These are phyloP conservation scores for Ia io DNA, from an alignment of 2,113 vertebrate species.

Conservation along the genomic window DNA sequence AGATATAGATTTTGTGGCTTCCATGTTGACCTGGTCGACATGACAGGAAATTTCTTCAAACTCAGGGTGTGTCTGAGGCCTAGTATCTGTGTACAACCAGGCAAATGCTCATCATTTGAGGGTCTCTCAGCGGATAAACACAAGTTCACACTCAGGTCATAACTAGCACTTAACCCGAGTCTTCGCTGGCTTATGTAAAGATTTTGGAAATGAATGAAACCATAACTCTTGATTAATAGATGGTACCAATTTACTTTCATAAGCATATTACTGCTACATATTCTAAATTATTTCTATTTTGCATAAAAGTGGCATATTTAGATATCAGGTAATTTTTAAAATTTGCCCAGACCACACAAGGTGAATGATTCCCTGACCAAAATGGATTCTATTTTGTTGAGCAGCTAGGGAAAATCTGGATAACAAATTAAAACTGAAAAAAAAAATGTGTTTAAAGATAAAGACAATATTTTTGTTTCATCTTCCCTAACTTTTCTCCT, in stretches of 20 bases:
- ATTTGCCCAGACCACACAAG: background rate
- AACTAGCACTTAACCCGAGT: background rate
- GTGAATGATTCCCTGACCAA: background rate
- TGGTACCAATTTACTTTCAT: background rate
- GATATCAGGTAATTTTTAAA: background rate
- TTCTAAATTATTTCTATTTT: background rate
- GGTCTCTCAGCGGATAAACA: background rate
- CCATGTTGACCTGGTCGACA: background rate
- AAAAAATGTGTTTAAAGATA: background rate
- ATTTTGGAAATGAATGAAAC: slow-evolving; percentile 3
- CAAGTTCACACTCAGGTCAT: background rate
- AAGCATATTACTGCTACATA: background rate
- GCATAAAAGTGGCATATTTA: background rate
- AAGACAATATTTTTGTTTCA: background rate
- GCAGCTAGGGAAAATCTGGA: background rate
- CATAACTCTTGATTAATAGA: background rate
- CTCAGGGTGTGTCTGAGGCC: background rate
- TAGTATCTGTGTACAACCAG: background rate
- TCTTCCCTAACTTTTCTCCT: background rate
- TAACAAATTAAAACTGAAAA: slow-evolving; percentile 18
- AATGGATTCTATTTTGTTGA: background rate
- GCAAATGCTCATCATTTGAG: background rate
- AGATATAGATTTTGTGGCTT: background rate
- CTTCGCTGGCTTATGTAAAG: background rate
- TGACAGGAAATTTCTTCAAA: background rate